A percentile compares a stretch with the other conserved stretches of the same genome.
phyloP scores from a whole-genome alignment of 1,140 invertebrate species.

The Hylyphantes graminicola region DNA sequence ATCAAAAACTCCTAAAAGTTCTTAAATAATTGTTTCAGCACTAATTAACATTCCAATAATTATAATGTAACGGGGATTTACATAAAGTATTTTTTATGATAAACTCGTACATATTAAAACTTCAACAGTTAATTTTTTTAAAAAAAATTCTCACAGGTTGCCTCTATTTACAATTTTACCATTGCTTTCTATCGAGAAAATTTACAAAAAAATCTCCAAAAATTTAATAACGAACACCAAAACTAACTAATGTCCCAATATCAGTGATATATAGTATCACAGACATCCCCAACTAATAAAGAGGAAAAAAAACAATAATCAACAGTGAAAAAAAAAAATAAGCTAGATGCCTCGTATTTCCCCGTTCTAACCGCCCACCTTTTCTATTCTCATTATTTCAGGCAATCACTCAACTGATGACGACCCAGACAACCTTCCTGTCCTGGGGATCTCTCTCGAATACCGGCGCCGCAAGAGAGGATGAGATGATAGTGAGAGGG shows the following conservation, averaged over 20 bases:
- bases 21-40: too few relatives aligned
- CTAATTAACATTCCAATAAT: too few relatives aligned
- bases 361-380: background rate
- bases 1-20: too few relatives aligned
- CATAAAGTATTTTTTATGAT: too few relatives aligned
- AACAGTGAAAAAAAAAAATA: background rate
- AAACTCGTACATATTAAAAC: too few relatives aligned
- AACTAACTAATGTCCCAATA: background rate
- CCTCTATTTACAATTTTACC: too few relatives aligned
- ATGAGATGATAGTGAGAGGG: background rate
- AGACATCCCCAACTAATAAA: background rate
- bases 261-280: slow-evolving; percentile 27
- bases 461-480: slow-evolving; percentile 38
- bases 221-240: background rate
- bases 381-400: slow-evolving; percentile 52
- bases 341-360: background rate
- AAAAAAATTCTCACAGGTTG: too few relatives aligned
- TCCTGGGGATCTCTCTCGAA: slow-evolving; percentile 30
- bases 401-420: slow-evolving; percentile 44
- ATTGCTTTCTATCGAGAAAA: too few relatives aligned
- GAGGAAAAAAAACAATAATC: too few relatives aligned
- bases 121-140: too few relatives aligned
- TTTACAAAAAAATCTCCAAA: too few relatives aligned
- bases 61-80: too few relatives aligned
- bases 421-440: slow-evolving; percentile 38